These are phyloP conservation scores for Heteromyza rotundicornis DNA, from an alignment of 2,888 invertebrate genomes.

Conservation along the genomic window DNA sequence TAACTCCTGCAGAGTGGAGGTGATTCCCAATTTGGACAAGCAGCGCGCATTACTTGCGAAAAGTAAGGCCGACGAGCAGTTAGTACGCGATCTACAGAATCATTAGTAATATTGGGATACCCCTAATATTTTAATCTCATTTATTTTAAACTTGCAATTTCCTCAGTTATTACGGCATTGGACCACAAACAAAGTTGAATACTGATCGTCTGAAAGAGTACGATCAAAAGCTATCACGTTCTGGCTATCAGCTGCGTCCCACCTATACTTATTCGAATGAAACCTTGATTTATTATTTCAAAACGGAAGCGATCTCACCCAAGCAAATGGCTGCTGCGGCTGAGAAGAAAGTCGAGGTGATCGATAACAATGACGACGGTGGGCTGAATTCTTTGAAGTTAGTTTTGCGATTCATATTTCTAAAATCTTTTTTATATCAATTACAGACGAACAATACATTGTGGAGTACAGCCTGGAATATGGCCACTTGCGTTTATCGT, in stretches of 20 bases:
- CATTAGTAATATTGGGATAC: slow-evolving; percentile 42
- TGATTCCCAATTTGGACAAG: slow-evolving; percentile 54
- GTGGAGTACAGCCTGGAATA: slow-evolving; percentile 98
- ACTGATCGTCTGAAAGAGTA: slow-evolving; percentile 45
- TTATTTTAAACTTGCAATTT: not conserved
- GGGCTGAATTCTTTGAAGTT: too few species aligned
- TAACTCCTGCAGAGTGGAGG: slow-evolving; percentile 59
- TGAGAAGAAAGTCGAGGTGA: slow-evolving; percentile 10
- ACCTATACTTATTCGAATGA: slow-evolving; percentile 47
- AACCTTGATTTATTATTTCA: slow-evolving; percentile 47
- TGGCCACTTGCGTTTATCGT: slow-evolving; percentile 90
- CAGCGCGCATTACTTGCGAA: slow-evolving; percentile 47
- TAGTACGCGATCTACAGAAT: slow-evolving; percentile 45
- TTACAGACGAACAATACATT: slow-evolving; percentile 91
- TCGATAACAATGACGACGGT: slow-evolving; percentile 30
- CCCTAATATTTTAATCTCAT: not conserved
- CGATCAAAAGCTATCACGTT: slow-evolving; percentile 37
- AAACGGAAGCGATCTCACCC: slow-evolving; percentile 32
- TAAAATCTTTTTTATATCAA: not conserved
- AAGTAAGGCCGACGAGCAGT: slow-evolving; percentile 43
- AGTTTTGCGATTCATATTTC: too few species aligned
- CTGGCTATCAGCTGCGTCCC: slow-evolving; percentile 46
- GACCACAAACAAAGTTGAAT: slow-evolving; percentile 53
- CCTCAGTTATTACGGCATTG: slow-evolving; percentile 51
- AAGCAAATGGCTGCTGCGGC: slow-evolving; percentile 21